These are phyloP conservation scores for Corticium candelabrum DNA, from an alignment of 37 sponge, comb jelly and placozoan genomes.

Conservation along the genomic window DNA sequence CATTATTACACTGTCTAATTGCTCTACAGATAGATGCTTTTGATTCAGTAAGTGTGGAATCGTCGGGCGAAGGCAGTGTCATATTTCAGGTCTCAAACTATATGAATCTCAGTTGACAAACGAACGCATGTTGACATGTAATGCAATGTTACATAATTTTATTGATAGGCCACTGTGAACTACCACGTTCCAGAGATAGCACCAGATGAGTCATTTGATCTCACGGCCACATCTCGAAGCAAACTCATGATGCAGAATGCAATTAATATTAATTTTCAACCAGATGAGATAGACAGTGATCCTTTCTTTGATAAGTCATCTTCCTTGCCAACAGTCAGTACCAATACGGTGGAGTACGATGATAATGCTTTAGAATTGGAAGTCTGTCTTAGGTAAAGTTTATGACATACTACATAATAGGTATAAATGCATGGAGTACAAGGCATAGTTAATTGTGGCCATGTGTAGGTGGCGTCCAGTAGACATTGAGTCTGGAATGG, in stretches of 20 bases:
- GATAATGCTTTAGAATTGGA: background rate
- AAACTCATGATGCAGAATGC: too few relatives aligned
- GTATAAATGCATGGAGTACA: too few relatives aligned
- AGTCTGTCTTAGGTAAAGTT: background rate
- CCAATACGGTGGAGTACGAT: background rate
- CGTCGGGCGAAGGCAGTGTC: background rate
- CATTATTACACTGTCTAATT: background rate
- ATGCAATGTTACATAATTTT: background rate
- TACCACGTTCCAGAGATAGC: background rate
- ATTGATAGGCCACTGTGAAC: background rate
- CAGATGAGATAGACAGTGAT: too few relatives aligned
- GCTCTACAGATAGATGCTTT: background rate
- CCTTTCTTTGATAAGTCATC: too few relatives aligned
- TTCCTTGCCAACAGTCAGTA: too few relatives aligned
- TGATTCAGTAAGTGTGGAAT: background rate
- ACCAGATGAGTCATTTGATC: background rate
- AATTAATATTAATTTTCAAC: too few relatives aligned
- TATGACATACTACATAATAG: too few relatives aligned
- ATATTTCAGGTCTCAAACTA: too few relatives aligned
- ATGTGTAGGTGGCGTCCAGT: too few relatives aligned
- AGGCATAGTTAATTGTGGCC: too few relatives aligned
- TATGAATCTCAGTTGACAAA: too few relatives aligned
- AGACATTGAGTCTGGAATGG: background rate
- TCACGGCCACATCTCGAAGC: background rate
- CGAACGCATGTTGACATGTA: background rate